Conservation (phyloP, 2,888 invertebrate species). For the Rhamnusium bicolor region DNA sequence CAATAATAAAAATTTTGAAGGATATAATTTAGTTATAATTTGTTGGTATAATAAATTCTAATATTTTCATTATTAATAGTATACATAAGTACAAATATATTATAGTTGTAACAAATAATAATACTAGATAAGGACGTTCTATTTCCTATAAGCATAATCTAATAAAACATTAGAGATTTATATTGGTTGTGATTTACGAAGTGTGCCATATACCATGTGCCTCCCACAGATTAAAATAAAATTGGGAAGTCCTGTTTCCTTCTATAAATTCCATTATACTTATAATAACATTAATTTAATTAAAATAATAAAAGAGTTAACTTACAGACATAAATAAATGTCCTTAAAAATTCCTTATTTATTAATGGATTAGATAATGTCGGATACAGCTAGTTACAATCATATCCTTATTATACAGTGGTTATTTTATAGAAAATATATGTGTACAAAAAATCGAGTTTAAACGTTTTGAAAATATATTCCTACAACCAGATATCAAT, state of each 20-base stretch:
- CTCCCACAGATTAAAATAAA: conserved; percentile 31
- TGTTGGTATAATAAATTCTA: conserved; percentile 24
- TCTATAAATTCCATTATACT: conserved; percentile 29
- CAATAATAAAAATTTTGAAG: neutral
- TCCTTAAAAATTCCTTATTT: conserved; percentile 3
- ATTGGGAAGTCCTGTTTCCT: conserved; percentile 45
- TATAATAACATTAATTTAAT: conserved; percentile 31
- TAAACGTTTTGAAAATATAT: too few relatives aligned
- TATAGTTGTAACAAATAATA: conserved; percentile 30
- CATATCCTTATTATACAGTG: conserved; percentile 14
- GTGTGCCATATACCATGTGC: conserved; percentile 33
- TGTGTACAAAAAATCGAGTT: neutral
- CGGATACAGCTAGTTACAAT: conserved; percentile 15
- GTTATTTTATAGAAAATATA: neutral
- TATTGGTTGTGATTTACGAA: conserved; percentile 35
- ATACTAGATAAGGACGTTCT: conserved; percentile 38
- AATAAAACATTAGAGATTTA: conserved; percentile 36
- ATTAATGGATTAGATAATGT: neutral
- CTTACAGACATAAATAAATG: neutral
- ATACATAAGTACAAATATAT: conserved; percentile 6
- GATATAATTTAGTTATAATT: conserved; percentile 1
- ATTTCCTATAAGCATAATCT: conserved; percentile 36
- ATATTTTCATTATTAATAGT: conserved; percentile 21
- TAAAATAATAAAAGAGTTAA: neutral
- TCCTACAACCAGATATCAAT: too few relatives aligned